A percentile compares a stretch with the other conserved stretches of the same genome.
Evolutionary conservation across 35 echinoderm and acorn worm genomes (phyloP).

Genomic region (Apostichopus parvimensis): DNA sequence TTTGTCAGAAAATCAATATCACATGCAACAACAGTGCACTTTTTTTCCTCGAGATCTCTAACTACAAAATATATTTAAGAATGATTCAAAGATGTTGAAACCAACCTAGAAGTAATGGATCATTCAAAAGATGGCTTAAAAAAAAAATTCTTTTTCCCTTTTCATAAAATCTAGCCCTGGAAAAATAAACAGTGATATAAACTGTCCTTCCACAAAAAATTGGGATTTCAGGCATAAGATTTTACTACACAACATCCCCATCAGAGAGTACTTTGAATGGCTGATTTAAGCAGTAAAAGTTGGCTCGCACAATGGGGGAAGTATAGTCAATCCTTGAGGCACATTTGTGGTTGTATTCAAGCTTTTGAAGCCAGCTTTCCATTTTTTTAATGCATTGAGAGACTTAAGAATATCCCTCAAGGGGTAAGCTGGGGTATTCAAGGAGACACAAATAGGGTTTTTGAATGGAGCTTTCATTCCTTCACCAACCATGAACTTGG

Average conservation of each 20-base stretch:
- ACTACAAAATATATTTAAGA: neutral
- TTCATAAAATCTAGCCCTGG: neutral
- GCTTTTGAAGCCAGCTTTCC: neutral
- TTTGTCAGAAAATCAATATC: too few relatives aligned
- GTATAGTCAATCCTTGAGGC: neutral
- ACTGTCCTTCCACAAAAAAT: neutral
- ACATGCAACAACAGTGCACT: too few relatives aligned
- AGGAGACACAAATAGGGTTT: neutral
- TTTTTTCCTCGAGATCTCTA: too few relatives aligned
- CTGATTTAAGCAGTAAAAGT: conserved; percentile 18
- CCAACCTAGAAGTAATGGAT: neutral
- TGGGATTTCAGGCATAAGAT: conserved; percentile 12
- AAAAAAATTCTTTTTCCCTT: neutral
- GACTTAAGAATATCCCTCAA: neutral
- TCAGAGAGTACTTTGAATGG: neutral
- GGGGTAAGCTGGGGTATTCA: conserved; percentile 7
- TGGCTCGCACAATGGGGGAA: neutral
- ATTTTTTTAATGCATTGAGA: neutral
- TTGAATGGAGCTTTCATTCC: conserved; percentile 7
- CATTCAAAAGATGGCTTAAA: neutral
- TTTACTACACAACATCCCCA: neutral
- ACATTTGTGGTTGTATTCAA: conserved; percentile 4
- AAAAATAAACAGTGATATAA: neutral
- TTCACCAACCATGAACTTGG: neutral
- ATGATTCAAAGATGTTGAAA: conserved; percentile 1